Percentiles rank a stretch among this genome's conserved stretches.
These are phyloP conservation scores for Cerceris ruficornis DNA, from an alignment of 2,888 invertebrate genomes.

Conservation along the genomic window DNA sequence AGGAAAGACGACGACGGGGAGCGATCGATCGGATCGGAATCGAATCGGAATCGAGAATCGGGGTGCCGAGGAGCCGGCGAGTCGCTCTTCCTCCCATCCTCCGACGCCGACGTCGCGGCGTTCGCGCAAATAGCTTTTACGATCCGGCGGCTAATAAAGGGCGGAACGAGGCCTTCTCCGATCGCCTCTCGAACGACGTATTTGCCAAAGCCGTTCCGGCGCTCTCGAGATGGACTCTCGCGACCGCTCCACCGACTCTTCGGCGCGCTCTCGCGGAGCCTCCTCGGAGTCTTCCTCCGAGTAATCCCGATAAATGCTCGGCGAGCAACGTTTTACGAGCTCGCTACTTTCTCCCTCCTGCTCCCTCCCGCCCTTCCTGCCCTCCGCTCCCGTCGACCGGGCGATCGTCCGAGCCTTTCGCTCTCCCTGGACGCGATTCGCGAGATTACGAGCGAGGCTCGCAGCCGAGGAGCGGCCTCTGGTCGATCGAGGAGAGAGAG, in stretches of 20 bases:
- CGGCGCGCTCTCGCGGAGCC: not conserved
- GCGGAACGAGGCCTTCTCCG: constrained; percentile 22
- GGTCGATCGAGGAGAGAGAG: not conserved
- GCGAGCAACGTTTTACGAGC: too few species aligned
- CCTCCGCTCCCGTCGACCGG: too few species aligned
- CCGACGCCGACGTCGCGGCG: not conserved
- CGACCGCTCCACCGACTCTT: not conserved
- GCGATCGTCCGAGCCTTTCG: too few species aligned
- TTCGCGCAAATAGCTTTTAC: constrained; percentile 30
- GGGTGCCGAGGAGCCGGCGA: too few species aligned
- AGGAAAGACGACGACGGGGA: too few species aligned
- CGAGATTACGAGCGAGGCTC: not conserved
- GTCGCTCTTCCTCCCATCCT: too few species aligned
- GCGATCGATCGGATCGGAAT: too few species aligned
- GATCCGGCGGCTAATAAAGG: not conserved
- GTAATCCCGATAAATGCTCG: too few species aligned
- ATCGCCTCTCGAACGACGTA: constrained; percentile 55
- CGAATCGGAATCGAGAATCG: too few species aligned
- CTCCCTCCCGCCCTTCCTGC: too few species aligned
- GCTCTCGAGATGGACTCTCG: not conserved
- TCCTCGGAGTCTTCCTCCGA: too few species aligned
- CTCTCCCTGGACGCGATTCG: not conserved
- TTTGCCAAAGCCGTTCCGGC: constrained; percentile 19
- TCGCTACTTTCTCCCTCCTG: too few species aligned
- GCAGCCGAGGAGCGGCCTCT: not conserved